These are phyloP conservation scores for Pelodytes ibericus DNA, from an alignment of 2,797 vertebrate genomes.

Conservation along the genomic window DNA sequence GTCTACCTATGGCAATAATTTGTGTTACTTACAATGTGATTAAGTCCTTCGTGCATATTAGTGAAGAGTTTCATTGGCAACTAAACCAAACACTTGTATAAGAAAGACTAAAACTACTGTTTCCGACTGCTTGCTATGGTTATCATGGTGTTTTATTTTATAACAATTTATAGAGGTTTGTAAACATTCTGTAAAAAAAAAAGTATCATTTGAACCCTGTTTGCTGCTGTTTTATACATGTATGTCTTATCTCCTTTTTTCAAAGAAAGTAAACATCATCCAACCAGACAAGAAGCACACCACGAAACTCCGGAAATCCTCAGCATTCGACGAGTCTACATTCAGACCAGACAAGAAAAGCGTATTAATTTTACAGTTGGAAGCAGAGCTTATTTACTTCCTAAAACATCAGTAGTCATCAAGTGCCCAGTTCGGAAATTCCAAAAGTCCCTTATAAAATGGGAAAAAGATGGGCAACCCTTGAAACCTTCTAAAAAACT, in stretches of 20 bases:
- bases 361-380: slow-evolving; percentile 86
- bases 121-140: too few relatives aligned
- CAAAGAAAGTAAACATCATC: slow-evolving; percentile 72
- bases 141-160: too few relatives aligned
- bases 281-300: slow-evolving; percentile 62
- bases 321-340: slow-evolving; percentile 77
- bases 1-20: too few relatives aligned
- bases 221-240: not conserved
- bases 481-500: slow-evolving; percentile 77
- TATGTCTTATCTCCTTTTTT: slow-evolving; percentile 45
- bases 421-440: slow-evolving; percentile 84
- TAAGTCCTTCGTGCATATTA: too few relatives aligned
- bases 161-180: too few relatives aligned
- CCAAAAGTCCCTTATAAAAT: slow-evolving; percentile 80
- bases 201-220: not conserved
- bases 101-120: too few relatives aligned
- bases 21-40: too few relatives aligned
- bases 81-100: too few relatives aligned
- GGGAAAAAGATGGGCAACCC: slow-evolving; percentile 82
- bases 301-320: slow-evolving; percentile 77
- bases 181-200: too few relatives aligned
- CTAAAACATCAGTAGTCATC: slow-evolving; percentile 85
- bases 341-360: slow-evolving; percentile 84
- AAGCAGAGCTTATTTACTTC: slow-evolving; percentile 84
- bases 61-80: too few relatives aligned